phyloP scores from a whole-genome alignment of 2,888 invertebrate species.

The Coenonympha glycerion region DNA sequence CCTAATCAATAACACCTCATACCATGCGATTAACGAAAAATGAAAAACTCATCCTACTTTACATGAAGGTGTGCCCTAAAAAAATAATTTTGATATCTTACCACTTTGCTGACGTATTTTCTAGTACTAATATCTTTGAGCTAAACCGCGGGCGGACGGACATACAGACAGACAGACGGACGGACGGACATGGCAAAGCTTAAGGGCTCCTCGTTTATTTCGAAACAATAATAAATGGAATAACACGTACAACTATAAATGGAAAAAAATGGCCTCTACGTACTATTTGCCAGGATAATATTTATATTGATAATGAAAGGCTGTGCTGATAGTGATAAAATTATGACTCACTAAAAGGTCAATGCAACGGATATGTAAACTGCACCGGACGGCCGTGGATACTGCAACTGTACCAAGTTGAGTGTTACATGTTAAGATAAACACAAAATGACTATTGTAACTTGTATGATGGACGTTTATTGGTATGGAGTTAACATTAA shows the following conservation, averaged over 20 bases:
- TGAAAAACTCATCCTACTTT: too few species aligned
- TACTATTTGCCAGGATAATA: slow-evolving; percentile 3
- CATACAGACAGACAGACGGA: too few species aligned
- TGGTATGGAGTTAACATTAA: neutral
- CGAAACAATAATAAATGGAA: too few species aligned
- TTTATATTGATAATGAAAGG: slow-evolving; percentile 15
- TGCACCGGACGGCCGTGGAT: slow-evolving; percentile 43
- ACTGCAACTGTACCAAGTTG: slow-evolving; percentile 36
- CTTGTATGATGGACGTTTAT: slow-evolving; percentile 10
- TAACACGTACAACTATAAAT: neutral
- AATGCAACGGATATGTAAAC: slow-evolving; percentile 28
- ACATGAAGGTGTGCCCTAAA: too few species aligned
- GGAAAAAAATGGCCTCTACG: slow-evolving; percentile 6
- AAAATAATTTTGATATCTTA: too few species aligned
- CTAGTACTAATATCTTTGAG: too few species aligned
- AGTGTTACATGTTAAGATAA: slow-evolving; percentile 14
- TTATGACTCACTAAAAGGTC: slow-evolving; percentile 31
- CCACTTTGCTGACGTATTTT: too few species aligned
- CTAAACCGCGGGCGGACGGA: too few species aligned
- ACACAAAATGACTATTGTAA: slow-evolving; percentile 8
- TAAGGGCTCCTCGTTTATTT: too few species aligned
- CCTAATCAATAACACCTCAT: too few species aligned
- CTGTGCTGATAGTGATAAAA: slow-evolving; percentile 26
- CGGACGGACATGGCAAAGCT: too few species aligned
- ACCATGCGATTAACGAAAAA: too few species aligned